Percentiles rank a stretch among this genome's conserved stretches.
These are phyloP conservation scores for Karalla daura DNA, from an alignment of 2,797 vertebrate genomes.

Conservation along the genomic window DNA sequence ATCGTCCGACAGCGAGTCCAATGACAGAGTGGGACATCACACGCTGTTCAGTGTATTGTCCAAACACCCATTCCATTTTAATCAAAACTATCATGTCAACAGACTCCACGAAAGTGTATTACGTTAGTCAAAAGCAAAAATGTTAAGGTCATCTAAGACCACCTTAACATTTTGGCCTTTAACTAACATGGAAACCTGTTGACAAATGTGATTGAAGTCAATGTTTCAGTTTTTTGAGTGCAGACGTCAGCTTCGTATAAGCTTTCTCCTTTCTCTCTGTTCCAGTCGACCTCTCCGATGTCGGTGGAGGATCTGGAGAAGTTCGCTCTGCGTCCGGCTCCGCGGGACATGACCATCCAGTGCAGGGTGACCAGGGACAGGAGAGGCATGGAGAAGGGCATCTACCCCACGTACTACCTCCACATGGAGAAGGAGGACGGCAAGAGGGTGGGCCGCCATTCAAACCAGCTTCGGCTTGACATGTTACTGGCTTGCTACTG, in stretches of 20 bases:
- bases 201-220: too few species aligned
- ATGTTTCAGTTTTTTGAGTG: too few species aligned
- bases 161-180: too few species aligned
- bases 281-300: conserved; percentile 67
- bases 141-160: too few species aligned
- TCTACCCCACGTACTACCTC: conserved; percentile 92
- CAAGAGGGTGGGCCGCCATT: conserved; percentile 85
- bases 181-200: too few species aligned
- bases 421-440: conserved; percentile 89
- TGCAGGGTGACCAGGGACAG: conserved; percentile 89
- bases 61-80: neutral
- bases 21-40: conserved; percentile 69
- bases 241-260: neutral
- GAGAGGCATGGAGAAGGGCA: conserved; percentile 88
- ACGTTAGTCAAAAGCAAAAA: too few species aligned
- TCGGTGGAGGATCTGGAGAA: conserved; percentile 84
- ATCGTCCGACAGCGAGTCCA: conserved; percentile 71
- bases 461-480: too few species aligned
- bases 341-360: conserved; percentile 81
- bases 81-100: too few species aligned
- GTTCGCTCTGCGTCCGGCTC: conserved; percentile 85
- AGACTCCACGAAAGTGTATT: neutral
- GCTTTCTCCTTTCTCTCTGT: neutral
- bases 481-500: too few species aligned
- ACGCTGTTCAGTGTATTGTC: neutral